Evolutionary conservation across 2,797 vertebrate species (phyloP).

Genomic region (Rallus crepitans): DNA sequence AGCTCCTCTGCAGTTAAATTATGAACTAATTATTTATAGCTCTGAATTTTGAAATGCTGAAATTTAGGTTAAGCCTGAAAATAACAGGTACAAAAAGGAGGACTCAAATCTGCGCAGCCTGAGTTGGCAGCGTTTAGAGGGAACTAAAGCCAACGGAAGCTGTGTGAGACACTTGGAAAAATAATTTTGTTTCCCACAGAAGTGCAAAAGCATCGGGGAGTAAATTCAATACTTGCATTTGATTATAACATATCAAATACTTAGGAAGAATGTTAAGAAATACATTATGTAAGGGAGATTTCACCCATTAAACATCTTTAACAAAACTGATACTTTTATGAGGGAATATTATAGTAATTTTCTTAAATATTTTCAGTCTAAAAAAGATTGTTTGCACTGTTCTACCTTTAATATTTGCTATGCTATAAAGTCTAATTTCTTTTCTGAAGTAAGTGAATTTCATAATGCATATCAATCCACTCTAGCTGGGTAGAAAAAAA

Average conservation of each 20-base stretch:
- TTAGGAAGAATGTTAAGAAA: slow-evolving; percentile 3
- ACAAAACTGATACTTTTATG: not conserved
- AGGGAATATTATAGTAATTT: not conserved
- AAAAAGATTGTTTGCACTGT: not conserved
- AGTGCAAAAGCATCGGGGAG: slow-evolving; percentile 14
- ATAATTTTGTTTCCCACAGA: slow-evolving; percentile 59
- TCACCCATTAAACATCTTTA: not conserved
- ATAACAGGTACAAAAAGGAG: slow-evolving; percentile 52
- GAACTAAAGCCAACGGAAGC: slow-evolving; percentile 57
- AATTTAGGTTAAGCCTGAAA: slow-evolving; percentile 49
- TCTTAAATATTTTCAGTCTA: not conserved
- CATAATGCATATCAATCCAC: not conserved
- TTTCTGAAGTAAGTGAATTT: not conserved
- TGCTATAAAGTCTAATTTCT: not conserved
- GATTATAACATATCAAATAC: not conserved
- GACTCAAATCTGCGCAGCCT: slow-evolving; percentile 19
- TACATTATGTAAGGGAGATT: not conserved
- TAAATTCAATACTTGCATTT: slow-evolving; percentile 24
- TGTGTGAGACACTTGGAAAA: slow-evolving; percentile 57
- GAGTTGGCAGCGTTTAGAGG: slow-evolving; percentile 48
- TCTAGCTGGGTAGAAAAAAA: not conserved
- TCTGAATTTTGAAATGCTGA: slow-evolving; percentile 15
- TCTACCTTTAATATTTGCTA: not conserved
- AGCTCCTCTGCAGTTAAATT: not conserved
- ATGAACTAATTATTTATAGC: slow-evolving; percentile 44